These are phyloP conservation scores for Melipona quadrifasciata DNA, from an alignment of 1,140 invertebrate species.

Conservation along the genomic window DNA sequence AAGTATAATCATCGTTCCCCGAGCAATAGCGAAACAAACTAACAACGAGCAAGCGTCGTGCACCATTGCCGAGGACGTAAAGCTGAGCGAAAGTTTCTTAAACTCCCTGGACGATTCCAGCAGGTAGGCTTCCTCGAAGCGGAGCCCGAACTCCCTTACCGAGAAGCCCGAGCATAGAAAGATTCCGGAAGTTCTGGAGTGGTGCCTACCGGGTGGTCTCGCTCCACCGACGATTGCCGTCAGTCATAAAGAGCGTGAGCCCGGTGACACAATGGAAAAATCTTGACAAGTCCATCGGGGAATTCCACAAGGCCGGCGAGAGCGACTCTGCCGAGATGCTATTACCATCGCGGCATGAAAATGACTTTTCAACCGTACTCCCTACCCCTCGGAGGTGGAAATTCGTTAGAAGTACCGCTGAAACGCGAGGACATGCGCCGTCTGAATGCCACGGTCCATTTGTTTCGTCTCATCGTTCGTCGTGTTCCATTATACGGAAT, in stretches of 20 bases:
- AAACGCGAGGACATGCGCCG: background rate
- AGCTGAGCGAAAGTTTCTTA: conserved; percentile 26
- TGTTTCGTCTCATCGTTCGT: too few species aligned
- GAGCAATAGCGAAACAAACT: too few species aligned
- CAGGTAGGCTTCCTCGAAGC: conserved; percentile 39
- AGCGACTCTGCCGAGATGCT: background rate
- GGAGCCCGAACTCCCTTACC: conserved; percentile 23
- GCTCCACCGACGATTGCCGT: conserved; percentile 28
- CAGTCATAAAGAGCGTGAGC: conserved; percentile 44
- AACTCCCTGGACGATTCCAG: conserved; percentile 28
- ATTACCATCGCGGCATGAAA: background rate
- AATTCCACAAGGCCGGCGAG: conserved; percentile 17
- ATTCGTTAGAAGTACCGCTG: background rate
- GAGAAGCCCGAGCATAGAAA: conserved; percentile 33
- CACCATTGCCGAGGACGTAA: background rate
- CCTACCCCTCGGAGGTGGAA: too few species aligned
- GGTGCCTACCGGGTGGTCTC: conserved; percentile 47
- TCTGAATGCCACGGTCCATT: too few species aligned
- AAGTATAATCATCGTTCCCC: too few species aligned
- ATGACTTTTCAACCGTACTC: background rate
- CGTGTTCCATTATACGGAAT: too few species aligned
- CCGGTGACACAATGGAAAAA: conserved; percentile 56
- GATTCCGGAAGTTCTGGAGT: conserved; percentile 50
- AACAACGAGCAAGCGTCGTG: background rate
- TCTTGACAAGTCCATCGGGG: conserved; percentile 52